These are phyloP conservation scores for Lagodon rhomboides DNA, from an alignment of 2,797 vertebrate genomes.

Conservation along the genomic window DNA sequence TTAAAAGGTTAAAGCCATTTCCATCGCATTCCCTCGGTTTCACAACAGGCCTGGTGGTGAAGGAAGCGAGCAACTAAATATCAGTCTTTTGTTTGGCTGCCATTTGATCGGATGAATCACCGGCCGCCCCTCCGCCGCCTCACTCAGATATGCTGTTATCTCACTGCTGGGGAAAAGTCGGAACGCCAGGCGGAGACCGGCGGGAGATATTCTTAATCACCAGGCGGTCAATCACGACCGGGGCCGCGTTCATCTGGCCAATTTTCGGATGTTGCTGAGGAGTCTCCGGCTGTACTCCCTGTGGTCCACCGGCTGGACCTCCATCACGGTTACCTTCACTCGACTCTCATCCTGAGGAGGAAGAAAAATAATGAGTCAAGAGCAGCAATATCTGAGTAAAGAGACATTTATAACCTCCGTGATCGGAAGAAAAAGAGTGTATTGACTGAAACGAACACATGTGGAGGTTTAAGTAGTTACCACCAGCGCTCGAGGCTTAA, in stretches of 20 bases:
- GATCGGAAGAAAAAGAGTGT: neutral
- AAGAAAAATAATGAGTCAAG: slow-evolving; percentile 15
- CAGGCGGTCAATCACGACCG: slow-evolving; percentile 26
- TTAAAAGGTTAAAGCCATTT: slow-evolving; percentile 33
- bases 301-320: slow-evolving; percentile 90
- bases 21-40: neutral
- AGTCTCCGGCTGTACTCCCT: slow-evolving; percentile 89
- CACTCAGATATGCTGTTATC: slow-evolving; percentile 52
- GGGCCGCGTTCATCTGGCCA: slow-evolving; percentile 53
- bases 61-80: slow-evolving; percentile 45
- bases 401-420: neutral
- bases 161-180: slow-evolving; percentile 28
- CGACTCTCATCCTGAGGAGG: slow-evolving; percentile 90
- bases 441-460: neutral
- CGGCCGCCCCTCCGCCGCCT: slow-evolving; percentile 34
- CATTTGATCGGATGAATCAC: slow-evolving; percentile 53
- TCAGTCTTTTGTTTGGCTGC: slow-evolving; percentile 62
- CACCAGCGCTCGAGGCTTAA: too few relatives aligned
- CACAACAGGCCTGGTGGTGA: neutral
- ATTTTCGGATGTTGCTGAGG: slow-evolving; percentile 87
- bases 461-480: neutral
- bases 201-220: slow-evolving; percentile 23
- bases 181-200: slow-evolving; percentile 38
- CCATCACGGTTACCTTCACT: slow-evolving; percentile 90
- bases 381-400: neutral